These are phyloP conservation scores for Neodiprion fabricii DNA, from an alignment of 1,140 invertebrate species.

Conservation along the genomic window DNA sequence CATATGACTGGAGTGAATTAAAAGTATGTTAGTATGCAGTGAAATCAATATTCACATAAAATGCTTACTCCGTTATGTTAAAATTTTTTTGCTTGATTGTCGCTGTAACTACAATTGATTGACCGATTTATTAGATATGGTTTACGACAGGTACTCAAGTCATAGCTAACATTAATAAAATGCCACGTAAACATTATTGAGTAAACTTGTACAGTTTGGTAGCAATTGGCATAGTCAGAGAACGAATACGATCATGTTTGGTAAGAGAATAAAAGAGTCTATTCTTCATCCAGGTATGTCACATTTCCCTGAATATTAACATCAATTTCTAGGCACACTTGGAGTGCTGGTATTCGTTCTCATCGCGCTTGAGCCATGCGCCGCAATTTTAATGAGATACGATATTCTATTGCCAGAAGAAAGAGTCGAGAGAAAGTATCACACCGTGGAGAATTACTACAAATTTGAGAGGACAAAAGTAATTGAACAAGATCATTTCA, in stretches of 20 bases:
- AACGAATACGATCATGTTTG: neutral
- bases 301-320: neutral
- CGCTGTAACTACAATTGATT: too few species aligned
- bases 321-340: neutral
- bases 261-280: neutral
- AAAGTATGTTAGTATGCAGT: too few species aligned
- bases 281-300: neutral
- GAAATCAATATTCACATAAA: too few species aligned
- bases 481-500: neutral
- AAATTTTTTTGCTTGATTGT: too few species aligned
- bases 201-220: neutral
- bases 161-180: neutral
- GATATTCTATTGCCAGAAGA: neutral
- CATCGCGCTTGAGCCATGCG: neutral
- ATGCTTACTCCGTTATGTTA: too few species aligned
- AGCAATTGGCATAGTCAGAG: neutral
- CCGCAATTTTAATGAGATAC: neutral
- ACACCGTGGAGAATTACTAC: neutral
- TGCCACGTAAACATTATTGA: neutral
- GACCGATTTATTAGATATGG: too few species aligned
- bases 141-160: too few species aligned
- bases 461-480: neutral
- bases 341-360: neutral
- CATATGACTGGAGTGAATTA: too few species aligned
- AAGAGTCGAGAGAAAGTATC: neutral